Base-by-base conservation (phyloP, 1,140 invertebrate species). In the Trachelipus rathkii region DNA sequence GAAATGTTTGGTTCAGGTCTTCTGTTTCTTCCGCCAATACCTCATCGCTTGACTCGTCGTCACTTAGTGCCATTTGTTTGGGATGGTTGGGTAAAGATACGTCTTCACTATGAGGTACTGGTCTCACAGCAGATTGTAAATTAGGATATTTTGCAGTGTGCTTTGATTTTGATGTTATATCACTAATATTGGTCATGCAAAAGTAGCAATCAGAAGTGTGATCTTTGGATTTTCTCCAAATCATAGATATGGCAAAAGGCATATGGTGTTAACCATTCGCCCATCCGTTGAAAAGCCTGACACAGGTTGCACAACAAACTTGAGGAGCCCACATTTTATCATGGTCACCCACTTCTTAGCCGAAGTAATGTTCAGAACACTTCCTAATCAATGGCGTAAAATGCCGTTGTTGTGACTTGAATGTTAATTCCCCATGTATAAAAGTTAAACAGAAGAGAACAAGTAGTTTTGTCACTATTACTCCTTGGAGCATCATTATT, bases 311-410 rank as follows among this genome's bases (percentile, higher is more conserved):
- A 72, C 71, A 72, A 45, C 71, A 44, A 44, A 72, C 23, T 8
- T 72, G 71, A 66, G 1, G 1, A 4, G n/a, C 71, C 71, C 71
- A 72, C 44, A 9, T 72, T 72, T 72, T 45, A 21, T 72, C 10
- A 24, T 72, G 5, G 43, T 72, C 71, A 46, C 43, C 71, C 23
- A 72, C 71, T 45, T 45, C 13, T 6, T 43, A 72, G 23, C 10
- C n/a, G 44, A 72, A 72, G 53, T 72, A 72, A 72, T 72, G 24
- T 44, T 72, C 71, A 13, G 44, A 72, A 44, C 71, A 72, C 71
- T 44, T 72, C 53, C 53, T 45, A 72, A 72, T 66, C 21, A 66
- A 23, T 66, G 60, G 60, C 7, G 60, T 66, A 66, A 66, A 66
- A 66, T 66, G 60, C 60, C 60, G 7, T 66, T 2, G 1, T 66